These are phyloP conservation scores for Mungos mungo DNA, from an alignment of 2,113 vertebrate species.

Conservation along the genomic window DNA sequence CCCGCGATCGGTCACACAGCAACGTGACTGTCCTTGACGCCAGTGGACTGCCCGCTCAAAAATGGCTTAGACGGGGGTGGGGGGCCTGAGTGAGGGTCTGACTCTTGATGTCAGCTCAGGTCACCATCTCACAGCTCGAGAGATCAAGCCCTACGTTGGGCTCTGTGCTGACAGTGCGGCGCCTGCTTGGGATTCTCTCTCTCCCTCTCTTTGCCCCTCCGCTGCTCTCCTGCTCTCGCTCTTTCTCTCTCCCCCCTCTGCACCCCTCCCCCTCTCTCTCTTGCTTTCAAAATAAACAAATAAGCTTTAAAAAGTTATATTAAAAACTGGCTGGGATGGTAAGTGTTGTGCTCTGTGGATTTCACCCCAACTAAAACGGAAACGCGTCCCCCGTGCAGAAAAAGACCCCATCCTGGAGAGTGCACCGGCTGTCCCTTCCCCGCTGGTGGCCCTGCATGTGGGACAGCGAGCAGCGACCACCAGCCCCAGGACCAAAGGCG, in stretches of 20 bases:
- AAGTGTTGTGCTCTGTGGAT: neutral
- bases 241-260: too few relatives aligned
- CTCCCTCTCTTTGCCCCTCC: too few relatives aligned
- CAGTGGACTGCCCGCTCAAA: neutral
- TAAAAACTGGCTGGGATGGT: neutral
- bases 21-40: neutral
- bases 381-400: neutral
- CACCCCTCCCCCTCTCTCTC: too few relatives aligned
- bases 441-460: fast-evolving
- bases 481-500: neutral
- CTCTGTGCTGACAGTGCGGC: too few relatives aligned
- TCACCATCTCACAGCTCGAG: too few relatives aligned
- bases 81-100: too few relatives aligned
- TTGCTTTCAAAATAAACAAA: too few relatives aligned
- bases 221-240: too few relatives aligned
- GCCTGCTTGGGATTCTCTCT: too few relatives aligned
- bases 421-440: neutral
- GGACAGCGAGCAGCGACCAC: neutral
- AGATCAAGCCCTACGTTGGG: too few relatives aligned
- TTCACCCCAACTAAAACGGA: neutral
- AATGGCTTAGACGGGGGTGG: neutral
- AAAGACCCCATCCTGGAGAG: neutral
- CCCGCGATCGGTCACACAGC: neutral
- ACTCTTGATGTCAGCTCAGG: too few relatives aligned
- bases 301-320: too few relatives aligned